Evolutionary conservation across 2,888 invertebrate genomes (phyloP).

Genomic region (Ennomos fuscantarius): DNA sequence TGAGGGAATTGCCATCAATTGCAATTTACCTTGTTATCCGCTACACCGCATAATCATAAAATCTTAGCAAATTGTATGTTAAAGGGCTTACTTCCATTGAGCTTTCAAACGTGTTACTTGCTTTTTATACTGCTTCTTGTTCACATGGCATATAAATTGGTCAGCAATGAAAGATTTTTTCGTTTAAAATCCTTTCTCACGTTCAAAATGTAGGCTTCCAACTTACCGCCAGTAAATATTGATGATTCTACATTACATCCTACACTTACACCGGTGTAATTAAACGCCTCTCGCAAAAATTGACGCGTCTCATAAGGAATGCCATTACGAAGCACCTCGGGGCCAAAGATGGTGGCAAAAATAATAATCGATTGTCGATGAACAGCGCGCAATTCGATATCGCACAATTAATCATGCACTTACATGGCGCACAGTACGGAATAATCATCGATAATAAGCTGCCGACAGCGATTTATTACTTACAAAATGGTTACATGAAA

Average conservation of each 20-base stretch:
- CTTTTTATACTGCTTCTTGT: slow-evolving; percentile 1
- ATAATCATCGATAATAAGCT: slow-evolving; percentile 63
- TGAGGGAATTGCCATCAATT: slow-evolving; percentile 47
- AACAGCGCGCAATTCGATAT: slow-evolving; percentile 58
- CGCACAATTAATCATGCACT: slow-evolving; percentile 68
- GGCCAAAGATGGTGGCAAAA: slow-evolving; percentile 47
- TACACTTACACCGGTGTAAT: slow-evolving; percentile 30
- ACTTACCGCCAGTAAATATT: slow-evolving; percentile 27
- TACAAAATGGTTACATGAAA: slow-evolving; percentile 45
- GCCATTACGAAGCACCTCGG: slow-evolving; percentile 48
- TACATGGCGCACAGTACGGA: slow-evolving; percentile 61
- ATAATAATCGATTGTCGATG: slow-evolving; percentile 61
- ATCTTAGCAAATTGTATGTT: slow-evolving; percentile 23
- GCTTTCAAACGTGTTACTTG: slow-evolving; percentile 17
- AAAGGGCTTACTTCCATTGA: slow-evolving; percentile 24
- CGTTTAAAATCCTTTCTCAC: slow-evolving; percentile 8
- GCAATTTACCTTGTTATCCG: slow-evolving; percentile 53
- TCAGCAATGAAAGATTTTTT: background rate
- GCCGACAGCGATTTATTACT: slow-evolving; percentile 59
- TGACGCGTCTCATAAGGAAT: slow-evolving; percentile 45
- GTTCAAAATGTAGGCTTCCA: slow-evolving; percentile 8
- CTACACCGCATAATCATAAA: slow-evolving; percentile 25
- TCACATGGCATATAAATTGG: slow-evolving; percentile 1
- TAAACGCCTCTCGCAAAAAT: slow-evolving; percentile 46
- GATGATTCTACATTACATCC: slow-evolving; percentile 30